A percentile compares a stretch with the other conserved stretches of the same genome.
These are phyloP conservation scores for Chorisops tibialis DNA, from an alignment of 2,888 invertebrate genomes.

Conservation along the genomic window DNA sequence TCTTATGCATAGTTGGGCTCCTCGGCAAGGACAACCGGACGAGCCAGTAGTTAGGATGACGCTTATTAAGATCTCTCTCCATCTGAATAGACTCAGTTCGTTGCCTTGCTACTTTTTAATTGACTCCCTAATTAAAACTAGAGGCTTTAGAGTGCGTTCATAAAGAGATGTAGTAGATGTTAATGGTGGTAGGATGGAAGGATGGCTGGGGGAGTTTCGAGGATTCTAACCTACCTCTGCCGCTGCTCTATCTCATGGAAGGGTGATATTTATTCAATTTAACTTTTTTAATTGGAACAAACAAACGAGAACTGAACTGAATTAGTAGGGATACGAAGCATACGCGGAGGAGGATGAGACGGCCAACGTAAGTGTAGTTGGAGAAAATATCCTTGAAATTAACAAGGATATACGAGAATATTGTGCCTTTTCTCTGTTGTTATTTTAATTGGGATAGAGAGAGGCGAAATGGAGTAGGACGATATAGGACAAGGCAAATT, in stretches of 20 bases:
- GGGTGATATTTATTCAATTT: constrained; percentile 32
- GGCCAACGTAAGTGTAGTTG: constrained; percentile 1
- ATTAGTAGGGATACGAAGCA: constrained; percentile 1
- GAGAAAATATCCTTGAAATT: constrained; percentile 12
- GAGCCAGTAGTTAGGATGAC: constrained; percentile 13
- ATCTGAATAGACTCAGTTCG: constrained; percentile 10
- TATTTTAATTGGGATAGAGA: constrained; percentile 10
- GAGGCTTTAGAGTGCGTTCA: constrained; percentile 21
- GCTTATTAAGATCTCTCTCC: constrained; percentile 23
- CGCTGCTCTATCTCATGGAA: neutral
- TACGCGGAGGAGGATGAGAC: neutral
- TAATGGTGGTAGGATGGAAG: neutral
- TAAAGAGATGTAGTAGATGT: constrained; percentile 9
- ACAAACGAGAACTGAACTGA: constrained; percentile 28
- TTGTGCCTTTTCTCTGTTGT: constrained; percentile 6
- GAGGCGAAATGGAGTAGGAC: neutral
- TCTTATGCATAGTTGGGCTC: neutral
- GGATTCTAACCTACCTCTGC: neutral
- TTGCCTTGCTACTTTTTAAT: constrained; percentile 32
- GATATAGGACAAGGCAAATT: too few species aligned
- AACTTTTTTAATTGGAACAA: constrained; percentile 33
- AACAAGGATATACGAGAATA: constrained; percentile 14
- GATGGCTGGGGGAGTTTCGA: neutral
- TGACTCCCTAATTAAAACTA: constrained; percentile 33
- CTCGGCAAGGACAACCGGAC: constrained; percentile 15